Conservation (phyloP, 2,888 invertebrate species). For the Corbicula japonica region DNA sequence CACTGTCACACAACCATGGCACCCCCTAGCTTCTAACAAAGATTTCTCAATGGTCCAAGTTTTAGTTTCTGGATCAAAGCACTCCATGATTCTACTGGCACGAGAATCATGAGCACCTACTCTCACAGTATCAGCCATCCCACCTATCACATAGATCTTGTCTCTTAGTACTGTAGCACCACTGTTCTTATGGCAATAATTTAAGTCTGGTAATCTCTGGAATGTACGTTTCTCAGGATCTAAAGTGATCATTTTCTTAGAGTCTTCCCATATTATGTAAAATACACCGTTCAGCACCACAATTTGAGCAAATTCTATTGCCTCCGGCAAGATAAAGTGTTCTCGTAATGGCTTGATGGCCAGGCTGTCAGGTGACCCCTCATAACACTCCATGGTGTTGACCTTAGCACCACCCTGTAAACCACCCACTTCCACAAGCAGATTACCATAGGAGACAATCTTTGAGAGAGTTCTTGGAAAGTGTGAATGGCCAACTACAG, state of each 20-base stretch:
- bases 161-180: slow-evolving; percentile 82
- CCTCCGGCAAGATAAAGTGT: slow-evolving; percentile 84
- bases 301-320: slow-evolving; percentile 83
- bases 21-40: slow-evolving; percentile 79
- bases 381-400: slow-evolving; percentile 84
- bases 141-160: slow-evolving; percentile 84
- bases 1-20: slow-evolving; percentile 84
- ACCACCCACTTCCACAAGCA: slow-evolving; percentile 84
- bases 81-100: slow-evolving; percentile 81
- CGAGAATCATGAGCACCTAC: slow-evolving; percentile 80
- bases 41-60: slow-evolving; percentile 81
- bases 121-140: slow-evolving; percentile 76
- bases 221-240: slow-evolving; percentile 84
- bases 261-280: slow-evolving; percentile 86
- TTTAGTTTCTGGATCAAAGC: slow-evolving; percentile 83
- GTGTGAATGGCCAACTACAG: slow-evolving; percentile 81
- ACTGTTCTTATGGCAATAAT: slow-evolving; percentile 79
- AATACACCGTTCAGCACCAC: slow-evolving; percentile 83
- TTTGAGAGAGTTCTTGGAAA: slow-evolving; percentile 83
- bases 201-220: slow-evolving; percentile 80
- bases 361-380: slow-evolving; percentile 73
- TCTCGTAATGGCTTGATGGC: slow-evolving; percentile 81
- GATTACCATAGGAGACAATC: slow-evolving; percentile 81
- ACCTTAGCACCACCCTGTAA: slow-evolving; percentile 80
- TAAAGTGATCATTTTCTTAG: slow-evolving; percentile 83